Percentiles rank a stretch among this genome's conserved stretches.
Conservation (phyloP, 2,888 invertebrate genomes). For the Hydrotaea cyrtoneurina region DNA sequence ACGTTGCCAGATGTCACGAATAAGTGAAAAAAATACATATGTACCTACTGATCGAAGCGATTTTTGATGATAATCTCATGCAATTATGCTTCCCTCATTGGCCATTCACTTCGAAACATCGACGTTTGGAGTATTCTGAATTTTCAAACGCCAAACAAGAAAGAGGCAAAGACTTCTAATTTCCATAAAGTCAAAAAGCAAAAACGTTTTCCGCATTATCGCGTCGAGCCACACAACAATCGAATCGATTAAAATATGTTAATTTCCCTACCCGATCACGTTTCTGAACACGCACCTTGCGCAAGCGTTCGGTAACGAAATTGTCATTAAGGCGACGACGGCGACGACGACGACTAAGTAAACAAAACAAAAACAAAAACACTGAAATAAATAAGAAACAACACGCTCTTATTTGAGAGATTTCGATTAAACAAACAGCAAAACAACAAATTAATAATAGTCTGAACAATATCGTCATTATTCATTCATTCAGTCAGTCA, state of each 20-base stretch:
- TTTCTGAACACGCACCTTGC: slow-evolving; percentile 47
- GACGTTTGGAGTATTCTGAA: not conserved
- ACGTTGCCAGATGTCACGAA: too few relatives aligned
- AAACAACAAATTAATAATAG: slow-evolving; percentile 2
- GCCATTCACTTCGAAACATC: too few relatives aligned
- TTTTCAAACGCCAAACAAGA: not conserved
- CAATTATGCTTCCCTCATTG: too few relatives aligned
- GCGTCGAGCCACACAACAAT: slow-evolving; percentile 16
- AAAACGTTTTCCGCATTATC: slow-evolving; percentile 56
- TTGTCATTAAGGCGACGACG: not conserved
- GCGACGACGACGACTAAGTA: not conserved
- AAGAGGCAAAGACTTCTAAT: not conserved
- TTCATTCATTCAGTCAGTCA: not conserved
- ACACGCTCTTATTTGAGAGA: not conserved
- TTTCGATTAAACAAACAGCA: not conserved
- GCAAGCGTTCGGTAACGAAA: not conserved
- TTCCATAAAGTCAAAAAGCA: slow-evolving; percentile 21
- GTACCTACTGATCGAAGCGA: too few relatives aligned
- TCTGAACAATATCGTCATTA: not conserved
- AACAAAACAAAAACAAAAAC: not conserved
- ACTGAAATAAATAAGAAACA: not conserved
- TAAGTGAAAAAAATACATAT: too few relatives aligned
- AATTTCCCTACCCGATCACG: slow-evolving; percentile 50
- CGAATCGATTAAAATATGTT: slow-evolving; percentile 37
- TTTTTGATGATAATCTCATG: too few relatives aligned